phyloP scores from a whole-genome alignment of 1,140 invertebrate species.

The Anadara kagoshimensis region DNA sequence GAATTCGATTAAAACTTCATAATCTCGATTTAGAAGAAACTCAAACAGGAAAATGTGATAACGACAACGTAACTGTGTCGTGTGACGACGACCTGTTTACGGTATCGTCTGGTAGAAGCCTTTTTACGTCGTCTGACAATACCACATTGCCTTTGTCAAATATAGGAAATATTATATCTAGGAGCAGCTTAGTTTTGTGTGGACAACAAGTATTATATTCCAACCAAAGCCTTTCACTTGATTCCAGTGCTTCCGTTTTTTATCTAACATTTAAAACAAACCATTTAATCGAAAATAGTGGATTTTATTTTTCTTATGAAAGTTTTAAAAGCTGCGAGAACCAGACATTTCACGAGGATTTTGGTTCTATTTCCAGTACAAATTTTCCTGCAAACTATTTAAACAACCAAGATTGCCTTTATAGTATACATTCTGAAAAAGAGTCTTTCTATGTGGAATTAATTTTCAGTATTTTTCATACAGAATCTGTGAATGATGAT shows the following conservation, averaged over 20 bases:
- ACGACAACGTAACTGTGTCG: neutral
- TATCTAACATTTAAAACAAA: conserved; percentile 36
- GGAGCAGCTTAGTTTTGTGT: no score
- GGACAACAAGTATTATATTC: no score
- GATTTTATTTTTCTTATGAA: conserved; percentile 38
- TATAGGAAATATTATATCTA: no score
- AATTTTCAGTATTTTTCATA: conserved; percentile 38
- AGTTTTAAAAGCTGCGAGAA: conserved; percentile 42
- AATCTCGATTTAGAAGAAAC: conserved; percentile 5
- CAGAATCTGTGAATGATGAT: conserved; percentile 36
- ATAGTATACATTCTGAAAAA: conserved; percentile 23
- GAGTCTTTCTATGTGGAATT: conserved; percentile 30
- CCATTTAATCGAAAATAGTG: conserved; percentile 30
- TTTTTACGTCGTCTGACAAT: no score
- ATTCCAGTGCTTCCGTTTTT: neutral
- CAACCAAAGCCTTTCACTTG: no score
- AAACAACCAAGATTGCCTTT: conserved; percentile 47
- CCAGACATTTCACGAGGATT: conserved; percentile 19
- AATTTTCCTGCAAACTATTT: conserved; percentile 45
- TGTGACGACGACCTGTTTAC: no score
- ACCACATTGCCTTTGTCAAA: no score
- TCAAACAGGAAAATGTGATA: neutral
- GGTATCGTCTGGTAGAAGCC: no score
- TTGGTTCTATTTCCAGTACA: conserved; percentile 28
- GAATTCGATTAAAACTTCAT: conserved; percentile 13